A percentile compares a stretch with the other conserved stretches of the same genome.
Evolutionary conservation across 2,113 vertebrate genomes (phyloP).

Genomic region (Hyperopisus bebe): DNA sequence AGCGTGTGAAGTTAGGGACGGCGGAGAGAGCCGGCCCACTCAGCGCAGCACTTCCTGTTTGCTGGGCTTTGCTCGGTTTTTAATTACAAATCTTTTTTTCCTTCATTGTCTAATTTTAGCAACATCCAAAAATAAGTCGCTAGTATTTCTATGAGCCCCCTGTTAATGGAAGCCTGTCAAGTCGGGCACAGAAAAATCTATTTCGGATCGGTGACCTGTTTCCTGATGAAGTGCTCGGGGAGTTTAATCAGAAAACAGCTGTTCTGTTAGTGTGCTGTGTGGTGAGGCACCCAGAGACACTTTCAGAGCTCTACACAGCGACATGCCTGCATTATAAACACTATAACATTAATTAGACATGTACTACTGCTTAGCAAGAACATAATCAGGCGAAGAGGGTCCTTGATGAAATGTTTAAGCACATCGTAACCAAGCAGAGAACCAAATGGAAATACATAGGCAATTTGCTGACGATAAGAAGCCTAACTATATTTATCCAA

Average conservation of each 20-base stretch:
- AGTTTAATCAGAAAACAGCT: neutral
- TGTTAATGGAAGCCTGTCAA: constrained; percentile 2
- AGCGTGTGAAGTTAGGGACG: neutral
- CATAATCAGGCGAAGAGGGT: neutral
- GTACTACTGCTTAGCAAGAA: neutral
- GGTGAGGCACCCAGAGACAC: neutral
- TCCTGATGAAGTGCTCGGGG: neutral
- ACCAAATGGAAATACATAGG: neutral
- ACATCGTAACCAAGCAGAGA: neutral
- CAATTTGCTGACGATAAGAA: neutral
- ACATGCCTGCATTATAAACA: neutral
- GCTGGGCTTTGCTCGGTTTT: neutral
- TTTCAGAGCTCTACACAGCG: neutral
- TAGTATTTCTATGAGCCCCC: constrained; percentile 6
- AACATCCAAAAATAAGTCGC: neutral
- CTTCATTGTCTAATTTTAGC: neutral
- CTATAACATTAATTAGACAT: neutral
- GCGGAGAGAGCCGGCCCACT: neutral
- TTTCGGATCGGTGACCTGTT: neutral
- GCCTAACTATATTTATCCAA: neutral
- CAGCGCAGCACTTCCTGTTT: neutral
- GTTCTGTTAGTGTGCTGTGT: neutral
- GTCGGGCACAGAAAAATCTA: constrained; percentile 1
- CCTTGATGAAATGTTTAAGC: neutral
- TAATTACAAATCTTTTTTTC: neutral